These are phyloP conservation scores for Apistogramma diplotaenia DNA, from an alignment of 2,113 vertebrate species.

Conservation along the genomic window DNA sequence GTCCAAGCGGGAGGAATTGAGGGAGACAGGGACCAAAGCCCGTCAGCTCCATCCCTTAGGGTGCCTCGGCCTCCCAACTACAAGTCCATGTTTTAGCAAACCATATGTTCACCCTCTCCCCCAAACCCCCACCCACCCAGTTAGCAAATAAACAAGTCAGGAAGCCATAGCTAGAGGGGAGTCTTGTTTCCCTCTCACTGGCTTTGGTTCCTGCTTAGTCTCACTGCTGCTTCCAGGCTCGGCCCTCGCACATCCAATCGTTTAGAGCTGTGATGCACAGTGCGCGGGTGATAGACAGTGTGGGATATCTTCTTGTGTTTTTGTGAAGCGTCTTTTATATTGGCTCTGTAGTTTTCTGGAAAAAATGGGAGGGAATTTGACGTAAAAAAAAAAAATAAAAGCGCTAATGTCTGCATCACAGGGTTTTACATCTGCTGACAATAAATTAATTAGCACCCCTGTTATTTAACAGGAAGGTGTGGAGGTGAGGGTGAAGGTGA, in stretches of 20 bases:
- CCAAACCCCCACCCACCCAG: conserved; percentile 50
- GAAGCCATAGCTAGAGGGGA: conserved; percentile 78
- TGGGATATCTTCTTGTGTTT: neutral
- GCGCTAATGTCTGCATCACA: neutral
- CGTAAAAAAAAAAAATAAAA: neutral
- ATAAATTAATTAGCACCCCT: neutral
- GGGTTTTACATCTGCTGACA: neutral
- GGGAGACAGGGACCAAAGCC: conserved; percentile 80
- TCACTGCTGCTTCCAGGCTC: conserved; percentile 29
- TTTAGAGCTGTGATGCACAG: neutral
- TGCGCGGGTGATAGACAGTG: neutral
- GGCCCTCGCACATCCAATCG: conserved; percentile 5
- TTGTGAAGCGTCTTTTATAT: neutral
- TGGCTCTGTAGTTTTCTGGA: neutral
- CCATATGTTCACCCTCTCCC: conserved; percentile 79
- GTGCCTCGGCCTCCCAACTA: conserved; percentile 76
- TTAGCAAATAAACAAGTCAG: conserved; percentile 80
- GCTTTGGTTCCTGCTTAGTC: conserved; percentile 47
- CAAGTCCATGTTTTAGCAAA: conserved; percentile 82
- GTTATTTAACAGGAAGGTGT: neutral
- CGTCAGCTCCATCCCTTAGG: conserved; percentile 71
- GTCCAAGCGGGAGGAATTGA: conserved; percentile 78
- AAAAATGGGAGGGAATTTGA: neutral
- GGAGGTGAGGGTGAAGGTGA: neutral
- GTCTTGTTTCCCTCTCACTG: conserved; percentile 64